phyloP scores from a whole-genome alignment of 1,140 invertebrate genomes.

The Polyergus mexicanus region DNA sequence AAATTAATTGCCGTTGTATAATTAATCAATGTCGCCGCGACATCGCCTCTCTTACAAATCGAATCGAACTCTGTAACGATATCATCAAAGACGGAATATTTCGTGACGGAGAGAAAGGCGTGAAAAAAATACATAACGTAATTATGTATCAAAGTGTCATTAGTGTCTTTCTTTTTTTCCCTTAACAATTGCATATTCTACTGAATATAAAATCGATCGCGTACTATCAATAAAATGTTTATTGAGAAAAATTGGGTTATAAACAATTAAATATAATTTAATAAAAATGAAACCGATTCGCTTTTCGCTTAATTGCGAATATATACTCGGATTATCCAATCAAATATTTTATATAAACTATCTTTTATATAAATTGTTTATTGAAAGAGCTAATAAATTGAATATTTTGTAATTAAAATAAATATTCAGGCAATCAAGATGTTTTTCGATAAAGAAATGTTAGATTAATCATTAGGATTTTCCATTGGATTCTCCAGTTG shows the following conservation, averaged over 20 bases:
- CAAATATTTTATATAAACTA: background rate
- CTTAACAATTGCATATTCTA: background rate
- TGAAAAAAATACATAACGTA: background rate
- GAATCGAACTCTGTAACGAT: constrained; percentile 44
- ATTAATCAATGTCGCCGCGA: constrained; percentile 60
- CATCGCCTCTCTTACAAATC: constrained; percentile 54
- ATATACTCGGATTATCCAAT: too few relatives aligned
- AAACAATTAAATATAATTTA: background rate
- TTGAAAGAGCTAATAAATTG: background rate
- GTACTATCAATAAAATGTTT: background rate
- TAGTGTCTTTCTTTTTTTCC: background rate
- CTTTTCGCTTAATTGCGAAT: too few relatives aligned
- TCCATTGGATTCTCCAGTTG: background rate
- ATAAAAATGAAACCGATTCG: too few relatives aligned
- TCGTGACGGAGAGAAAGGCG: background rate
- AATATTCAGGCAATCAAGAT: background rate
- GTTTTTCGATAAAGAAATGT: background rate
- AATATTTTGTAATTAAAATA: background rate
- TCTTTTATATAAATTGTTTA: background rate
- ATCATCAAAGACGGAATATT: constrained; percentile 20
- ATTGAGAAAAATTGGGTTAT: background rate
- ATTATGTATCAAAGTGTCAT: constrained; percentile 16
- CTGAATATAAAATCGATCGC: background rate
- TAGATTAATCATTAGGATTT: background rate
- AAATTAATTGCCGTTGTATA: constrained; percentile 64